These are phyloP conservation scores for Catocala fraxini DNA, from an alignment of 2,888 invertebrate species.

Conservation along the genomic window DNA sequence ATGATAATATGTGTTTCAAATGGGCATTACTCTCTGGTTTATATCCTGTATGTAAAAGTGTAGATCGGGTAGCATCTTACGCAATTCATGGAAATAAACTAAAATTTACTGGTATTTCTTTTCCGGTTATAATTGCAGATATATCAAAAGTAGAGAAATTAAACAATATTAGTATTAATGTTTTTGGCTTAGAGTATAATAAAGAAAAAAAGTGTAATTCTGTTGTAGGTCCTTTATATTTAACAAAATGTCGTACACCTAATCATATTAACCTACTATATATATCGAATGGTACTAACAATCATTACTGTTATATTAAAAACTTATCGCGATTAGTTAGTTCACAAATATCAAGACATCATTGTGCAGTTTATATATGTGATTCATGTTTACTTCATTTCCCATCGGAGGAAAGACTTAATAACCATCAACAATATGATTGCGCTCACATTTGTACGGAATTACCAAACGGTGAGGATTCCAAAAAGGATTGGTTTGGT, in stretches of 20 bases:
- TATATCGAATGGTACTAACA: constrained; percentile 21
- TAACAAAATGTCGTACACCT: constrained; percentile 27
- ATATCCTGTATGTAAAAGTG: too few species aligned
- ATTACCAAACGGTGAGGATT: too few species aligned
- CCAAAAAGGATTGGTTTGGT: too few species aligned
- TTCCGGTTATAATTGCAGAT: constrained; percentile 45
- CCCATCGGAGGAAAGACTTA: too few species aligned
- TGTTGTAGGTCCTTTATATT: constrained; percentile 43
- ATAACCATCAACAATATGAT: too few species aligned
- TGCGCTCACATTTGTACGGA: too few species aligned
- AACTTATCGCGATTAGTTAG: constrained; percentile 43
- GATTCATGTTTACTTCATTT: too few species aligned
- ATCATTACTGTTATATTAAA: constrained; percentile 49
- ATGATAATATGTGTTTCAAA: too few species aligned
- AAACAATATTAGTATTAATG: constrained; percentile 50
- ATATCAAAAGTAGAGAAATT: constrained; percentile 45
- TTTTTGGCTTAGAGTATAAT: constrained; percentile 49
- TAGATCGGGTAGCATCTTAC: too few species aligned
- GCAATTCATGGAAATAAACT: constrained; percentile 42
- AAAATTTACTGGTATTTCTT: constrained; percentile 41
- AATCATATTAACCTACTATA: constrained; percentile 50
- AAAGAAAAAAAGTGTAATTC: too few species aligned
- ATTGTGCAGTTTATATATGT: constrained; percentile 2
- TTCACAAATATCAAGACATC: constrained; percentile 5
- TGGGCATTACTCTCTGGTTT: too few species aligned